A percentile compares a stretch with the other conserved stretches of the same genome.
phyloP scores from a whole-genome alignment of 2,888 invertebrate species.

The Drosophila quinaria region DNA sequence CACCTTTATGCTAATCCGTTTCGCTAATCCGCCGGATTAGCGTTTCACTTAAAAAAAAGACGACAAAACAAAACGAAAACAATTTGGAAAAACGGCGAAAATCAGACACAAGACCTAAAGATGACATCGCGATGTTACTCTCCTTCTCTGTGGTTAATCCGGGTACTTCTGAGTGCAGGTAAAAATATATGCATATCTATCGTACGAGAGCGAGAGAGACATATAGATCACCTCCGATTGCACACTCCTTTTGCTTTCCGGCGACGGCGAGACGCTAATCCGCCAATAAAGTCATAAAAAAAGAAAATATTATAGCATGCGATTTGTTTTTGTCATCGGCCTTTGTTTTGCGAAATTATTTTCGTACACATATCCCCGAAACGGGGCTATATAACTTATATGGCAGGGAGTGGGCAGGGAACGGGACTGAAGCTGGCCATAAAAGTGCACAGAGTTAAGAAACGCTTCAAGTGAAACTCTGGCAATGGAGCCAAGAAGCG shows the following conservation, averaged over 20 bases:
- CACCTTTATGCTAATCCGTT: constrained; percentile 74
- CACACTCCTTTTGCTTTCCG: constrained; percentile 74
- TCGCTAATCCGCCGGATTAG: constrained; percentile 73
- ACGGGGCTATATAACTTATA: constrained; percentile 32
- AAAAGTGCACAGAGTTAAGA: constrained; percentile 29
- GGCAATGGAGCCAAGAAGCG: background rate
- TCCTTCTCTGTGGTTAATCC: constrained; percentile 61
- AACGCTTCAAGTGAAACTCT: constrained; percentile 4
- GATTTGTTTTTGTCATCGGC: constrained; percentile 52
- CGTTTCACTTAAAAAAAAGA: constrained; percentile 71
- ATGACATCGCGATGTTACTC: constrained; percentile 38
- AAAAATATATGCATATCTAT: constrained; percentile 19
- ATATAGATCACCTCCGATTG: constrained; percentile 53
- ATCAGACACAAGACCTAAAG: constrained; percentile 45
- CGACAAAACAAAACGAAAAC: constrained; percentile 55
- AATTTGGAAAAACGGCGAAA: constrained; percentile 66
- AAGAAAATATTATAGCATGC: constrained; percentile 40
- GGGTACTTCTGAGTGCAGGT: constrained; percentile 59
- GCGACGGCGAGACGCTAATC: constrained; percentile 60
- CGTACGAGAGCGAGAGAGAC: background rate
- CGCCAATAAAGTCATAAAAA: constrained; percentile 74
- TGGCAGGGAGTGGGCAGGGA: constrained; percentile 29
- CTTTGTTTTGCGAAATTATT: constrained; percentile 65
- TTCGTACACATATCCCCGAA: constrained; percentile 68
- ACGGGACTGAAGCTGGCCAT: constrained; percentile 33